A percentile compares a stretch with the other conserved stretches of the same genome.
These are phyloP conservation scores for Acanthosepion esculentum DNA, from an alignment of 2,888 invertebrate species.

Conservation along the genomic window DNA sequence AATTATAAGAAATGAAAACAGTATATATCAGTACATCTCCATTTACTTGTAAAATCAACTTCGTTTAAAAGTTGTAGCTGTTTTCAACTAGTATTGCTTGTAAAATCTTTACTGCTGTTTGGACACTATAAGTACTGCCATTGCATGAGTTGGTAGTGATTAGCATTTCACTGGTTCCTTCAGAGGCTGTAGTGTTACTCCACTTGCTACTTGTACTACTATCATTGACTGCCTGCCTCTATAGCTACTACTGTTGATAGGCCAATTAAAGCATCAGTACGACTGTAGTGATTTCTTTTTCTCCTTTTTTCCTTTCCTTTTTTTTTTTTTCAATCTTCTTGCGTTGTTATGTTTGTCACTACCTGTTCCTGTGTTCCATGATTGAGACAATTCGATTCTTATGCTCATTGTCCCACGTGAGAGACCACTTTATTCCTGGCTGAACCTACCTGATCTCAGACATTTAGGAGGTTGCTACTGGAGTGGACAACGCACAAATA, in stretches of 20 bases:
- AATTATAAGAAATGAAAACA: too few relatives aligned
- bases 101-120: too few relatives aligned
- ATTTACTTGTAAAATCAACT: too few relatives aligned
- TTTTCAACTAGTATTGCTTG: too few relatives aligned
- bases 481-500: background rate
- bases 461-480: background rate
- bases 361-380: background rate
- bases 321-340: background rate
- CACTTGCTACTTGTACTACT: background rate
- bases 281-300: background rate
- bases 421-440: background rate
- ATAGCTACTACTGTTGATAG: background rate
- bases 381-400: background rate
- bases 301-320: rapidly evolving
- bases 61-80: too few relatives aligned
- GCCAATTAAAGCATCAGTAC: background rate
- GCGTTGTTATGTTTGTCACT: background rate
- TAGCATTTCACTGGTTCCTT: too few relatives aligned
- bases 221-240: background rate
- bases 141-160: too few relatives aligned
- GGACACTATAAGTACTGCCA: too few relatives aligned
- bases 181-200: too few relatives aligned
- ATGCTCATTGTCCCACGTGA: constrained; percentile 7
- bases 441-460: background rate
- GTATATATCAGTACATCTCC: too few relatives aligned